These are phyloP conservation scores for Phoxinus phoxinus DNA, from an alignment of 2,113 vertebrate genomes.

Conservation along the genomic window DNA sequence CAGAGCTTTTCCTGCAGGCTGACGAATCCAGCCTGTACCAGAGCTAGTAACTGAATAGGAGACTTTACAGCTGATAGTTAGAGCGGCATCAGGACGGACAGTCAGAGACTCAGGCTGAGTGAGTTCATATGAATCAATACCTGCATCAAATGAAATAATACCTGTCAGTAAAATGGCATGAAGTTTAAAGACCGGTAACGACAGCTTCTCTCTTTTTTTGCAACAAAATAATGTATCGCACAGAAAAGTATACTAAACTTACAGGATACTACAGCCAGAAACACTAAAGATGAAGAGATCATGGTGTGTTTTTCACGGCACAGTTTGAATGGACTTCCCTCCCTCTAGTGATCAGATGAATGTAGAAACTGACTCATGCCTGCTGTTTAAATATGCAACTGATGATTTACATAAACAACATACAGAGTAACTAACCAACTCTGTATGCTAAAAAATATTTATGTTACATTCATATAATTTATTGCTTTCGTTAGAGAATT, in stretches of 20 bases:
- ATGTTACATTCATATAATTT: not conserved
- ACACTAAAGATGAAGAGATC: constrained; percentile 26
- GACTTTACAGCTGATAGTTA: constrained; percentile 40
- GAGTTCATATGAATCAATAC: not conserved
- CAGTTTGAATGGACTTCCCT: not conserved
- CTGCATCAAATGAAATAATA: constrained; percentile 17
- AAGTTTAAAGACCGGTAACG: not conserved
- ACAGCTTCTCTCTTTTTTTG: too few relatives aligned
- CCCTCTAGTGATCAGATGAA: constrained; percentile 5
- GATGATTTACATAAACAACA: constrained; percentile 20
- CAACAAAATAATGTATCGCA: not conserved
- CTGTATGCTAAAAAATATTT: not conserved
- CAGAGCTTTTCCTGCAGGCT: constrained; percentile 46
- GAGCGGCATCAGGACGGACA: constrained; percentile 12
- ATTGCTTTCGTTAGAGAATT: not conserved
- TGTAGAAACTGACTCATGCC: not conserved
- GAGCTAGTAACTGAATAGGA: constrained; percentile 39
- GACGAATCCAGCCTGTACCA: constrained; percentile 35
- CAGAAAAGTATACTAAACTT: not conserved
- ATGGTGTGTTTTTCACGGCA: too few relatives aligned
- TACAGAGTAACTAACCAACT: not conserved
- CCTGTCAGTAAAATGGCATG: not conserved
- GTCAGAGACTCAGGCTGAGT: not conserved
- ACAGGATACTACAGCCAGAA: constrained; percentile 30
- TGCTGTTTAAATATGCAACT: not conserved